Evolutionary conservation across 2,797 vertebrate genomes (phyloP), one percentile per base, ranked within the genome.

Genomic region (Benthosema pterotum): DNA sequence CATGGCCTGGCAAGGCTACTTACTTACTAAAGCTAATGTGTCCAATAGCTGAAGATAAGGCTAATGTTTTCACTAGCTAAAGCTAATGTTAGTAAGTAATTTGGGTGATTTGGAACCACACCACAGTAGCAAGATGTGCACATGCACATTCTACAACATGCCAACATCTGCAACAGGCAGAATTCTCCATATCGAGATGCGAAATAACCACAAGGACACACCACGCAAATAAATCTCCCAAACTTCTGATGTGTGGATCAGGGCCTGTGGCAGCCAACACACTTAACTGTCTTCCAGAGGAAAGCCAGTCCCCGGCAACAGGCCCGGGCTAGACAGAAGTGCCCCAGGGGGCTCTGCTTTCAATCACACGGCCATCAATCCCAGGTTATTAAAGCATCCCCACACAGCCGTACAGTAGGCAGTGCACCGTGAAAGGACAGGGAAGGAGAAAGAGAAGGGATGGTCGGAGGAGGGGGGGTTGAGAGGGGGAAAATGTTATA

Each of bases 351-450:
- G 74, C 71, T 80, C 76, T 82, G 80, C 74, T 80, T 88, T 80
- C 72, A 75, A 69, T 84, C 82, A 76, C 62, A 64, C 66, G 22
- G 67, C 64, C 52, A 65, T 85, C 80, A 75, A 66, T 82, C 78
- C 79, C 77, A 72, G 60, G 60, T 83, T 79, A 75, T 69, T 72
- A 70, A 63, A 63, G n/a, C n/a, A n/a, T n/a, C 66, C 51, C 54
- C 59, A 56, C 53, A 72, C 73, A 19, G 62, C 76, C 38, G 5
- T 25, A 28, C 72, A n/a, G n/a, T n/a, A n/a, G 69, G 38, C 58
- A 65, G 50, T 42, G 50, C 53, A 48, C 32, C 68, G 55, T 56
- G 66, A 69, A 53, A 59, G 67, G 46, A 69, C 52, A 15, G 57
- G 57, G 45, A 46, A 58, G 63, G 51, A 50, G 58, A 46, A n/a